phyloP scores from a whole-genome alignment of 2,797 vertebrate genomes.

The Australoheros facetus region DNA sequence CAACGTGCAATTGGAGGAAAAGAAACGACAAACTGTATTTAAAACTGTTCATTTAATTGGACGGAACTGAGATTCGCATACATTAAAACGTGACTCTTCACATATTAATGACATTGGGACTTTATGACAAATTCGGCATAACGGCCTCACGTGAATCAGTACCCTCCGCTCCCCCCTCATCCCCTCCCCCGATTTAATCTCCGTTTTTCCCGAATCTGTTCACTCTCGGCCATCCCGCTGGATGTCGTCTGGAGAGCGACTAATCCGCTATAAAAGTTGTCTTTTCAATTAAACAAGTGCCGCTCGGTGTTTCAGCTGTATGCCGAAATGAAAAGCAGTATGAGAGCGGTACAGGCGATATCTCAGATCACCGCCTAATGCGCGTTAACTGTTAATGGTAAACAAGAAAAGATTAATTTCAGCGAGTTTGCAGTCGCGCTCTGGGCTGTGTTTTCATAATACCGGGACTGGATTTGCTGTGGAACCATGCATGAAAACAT shows the following conservation, averaged over 20 bases:
- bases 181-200: not conserved
- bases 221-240: not conserved
- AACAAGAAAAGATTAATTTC: not conserved
- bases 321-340: slow-evolving; percentile 28
- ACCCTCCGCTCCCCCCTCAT: not conserved
- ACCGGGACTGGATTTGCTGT: slow-evolving; percentile 23
- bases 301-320: accelerated
- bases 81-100: accelerated
- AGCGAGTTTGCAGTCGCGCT: not conserved
- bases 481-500: slow-evolving; percentile 40
- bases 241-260: not conserved
- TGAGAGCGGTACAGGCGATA: accelerated
- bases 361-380: accelerated
- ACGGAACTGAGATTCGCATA: accelerated
- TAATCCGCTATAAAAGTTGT: slow-evolving; percentile 33
- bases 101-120: accelerated
- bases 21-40: slow-evolving; percentile 21
- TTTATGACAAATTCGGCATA: slow-evolving; percentile 4
- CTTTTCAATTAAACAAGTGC: not conserved
- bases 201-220: not conserved
- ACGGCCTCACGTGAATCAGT: accelerated
- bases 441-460: slow-evolving; percentile 15
- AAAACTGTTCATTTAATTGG: not conserved
- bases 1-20: slow-evolving; percentile 9
- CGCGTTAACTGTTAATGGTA: not conserved